These are phyloP conservation scores for Bombus pyrosoma DNA, from an alignment of 1,140 invertebrate genomes.

Conservation along the genomic window DNA sequence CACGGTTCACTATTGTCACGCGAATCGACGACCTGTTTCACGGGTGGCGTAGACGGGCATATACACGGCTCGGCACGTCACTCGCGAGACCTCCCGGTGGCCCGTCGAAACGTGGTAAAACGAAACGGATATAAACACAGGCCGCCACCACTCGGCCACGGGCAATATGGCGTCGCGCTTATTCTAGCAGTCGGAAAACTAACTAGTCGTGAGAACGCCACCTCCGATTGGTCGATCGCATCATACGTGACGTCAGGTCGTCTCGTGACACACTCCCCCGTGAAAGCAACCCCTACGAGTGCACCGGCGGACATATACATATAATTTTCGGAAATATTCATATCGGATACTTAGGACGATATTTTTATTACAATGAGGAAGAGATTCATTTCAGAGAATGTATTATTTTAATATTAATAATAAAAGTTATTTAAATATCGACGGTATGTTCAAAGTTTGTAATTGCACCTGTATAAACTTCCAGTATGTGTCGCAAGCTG, in stretches of 20 bases:
- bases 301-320: neutral
- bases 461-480: neutral
- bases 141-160: slow-evolving; percentile 68
- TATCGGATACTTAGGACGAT: neutral
- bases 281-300: slow-evolving; percentile 58
- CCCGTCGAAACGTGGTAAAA: slow-evolving; percentile 67
- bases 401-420: neutral
- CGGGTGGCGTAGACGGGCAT: slow-evolving; percentile 42
- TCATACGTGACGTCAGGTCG: slow-evolving; percentile 61
- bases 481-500: slow-evolving; percentile 13
- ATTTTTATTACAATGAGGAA: no score
- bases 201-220: slow-evolving; percentile 63
- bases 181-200: slow-evolving; percentile 77
- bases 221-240: slow-evolving; percentile 75
- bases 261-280: slow-evolving; percentile 62
- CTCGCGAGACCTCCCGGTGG: slow-evolving; percentile 62
- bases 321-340: neutral
- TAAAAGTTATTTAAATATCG: slow-evolving; percentile 1
- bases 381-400: no score
- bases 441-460: neutral
- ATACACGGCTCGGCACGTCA: slow-evolving; percentile 56
- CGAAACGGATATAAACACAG: slow-evolving; percentile 76
- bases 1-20: slow-evolving; percentile 68
- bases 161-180: slow-evolving; percentile 78
- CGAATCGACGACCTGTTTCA: slow-evolving; percentile 49